These are phyloP conservation scores for Oeneis ivallda DNA, from an alignment of 2,888 invertebrate genomes.

Conservation along the genomic window DNA sequence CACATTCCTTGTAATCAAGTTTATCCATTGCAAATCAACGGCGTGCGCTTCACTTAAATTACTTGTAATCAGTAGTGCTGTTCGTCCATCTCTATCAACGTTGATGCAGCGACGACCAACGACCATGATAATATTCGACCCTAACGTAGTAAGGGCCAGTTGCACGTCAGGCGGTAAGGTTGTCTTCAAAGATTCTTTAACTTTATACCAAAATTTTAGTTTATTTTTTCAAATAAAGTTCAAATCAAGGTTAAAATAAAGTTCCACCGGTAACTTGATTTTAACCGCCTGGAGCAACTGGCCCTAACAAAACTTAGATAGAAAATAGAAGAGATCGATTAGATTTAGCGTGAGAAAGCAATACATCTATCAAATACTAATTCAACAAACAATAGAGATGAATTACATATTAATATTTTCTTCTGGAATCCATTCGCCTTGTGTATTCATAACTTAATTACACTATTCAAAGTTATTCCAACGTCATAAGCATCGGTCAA, in stretches of 20 bases:
- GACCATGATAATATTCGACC: no score
- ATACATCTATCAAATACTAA: constrained; percentile 29
- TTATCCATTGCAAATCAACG: constrained; percentile 23
- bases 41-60: constrained; percentile 19
- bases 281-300: no score
- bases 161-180: no score
- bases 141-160: no score
- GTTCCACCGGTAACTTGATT: no score
- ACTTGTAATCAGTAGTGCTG: neutral
- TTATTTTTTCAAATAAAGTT: no score
- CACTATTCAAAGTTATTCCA: constrained; percentile 78
- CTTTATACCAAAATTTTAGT: no score
- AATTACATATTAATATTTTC: constrained; percentile 58
- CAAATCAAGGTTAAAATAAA: no score
- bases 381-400: constrained; percentile 51
- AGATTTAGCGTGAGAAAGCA: constrained; percentile 17
- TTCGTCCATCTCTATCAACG: neutral
- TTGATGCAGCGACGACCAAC: neutral
- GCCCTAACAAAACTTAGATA: no score
- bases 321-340: constrained; percentile 1
- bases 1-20: constrained; percentile 23
- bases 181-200: no score
- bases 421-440: constrained; percentile 59
- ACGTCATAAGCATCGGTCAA: constrained; percentile 76
- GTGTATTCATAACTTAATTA: constrained; percentile 75